Base-by-base conservation (phyloP, 1,140 invertebrate genomes). In the Schmidtea mediterranea region DNA sequence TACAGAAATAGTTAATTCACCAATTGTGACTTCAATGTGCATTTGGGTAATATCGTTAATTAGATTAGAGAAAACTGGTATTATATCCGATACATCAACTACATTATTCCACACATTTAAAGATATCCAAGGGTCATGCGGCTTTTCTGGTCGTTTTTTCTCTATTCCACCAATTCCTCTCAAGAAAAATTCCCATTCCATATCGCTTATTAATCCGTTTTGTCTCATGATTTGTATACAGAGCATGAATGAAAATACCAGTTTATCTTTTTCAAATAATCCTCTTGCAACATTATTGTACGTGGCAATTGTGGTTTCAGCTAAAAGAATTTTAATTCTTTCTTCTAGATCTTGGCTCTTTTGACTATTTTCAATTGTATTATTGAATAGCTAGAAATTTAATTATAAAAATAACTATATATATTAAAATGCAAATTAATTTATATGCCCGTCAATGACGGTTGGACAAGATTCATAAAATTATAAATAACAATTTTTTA, bases 131-230 rank as follows among this genome's bases (percentile, higher is more conserved):
- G 47, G 41, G 9, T 38, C 19, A 10, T 5, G 6, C 13, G 51
- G 52, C 50, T 51, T 52, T 19, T 45, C 38, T 1, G 32, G 50
- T 36, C 51, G 15, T 1, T n/a, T 32, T 24, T 13, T 48, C 46
- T 37, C 24, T n/a, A n/a, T 48, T 13, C 13, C 23, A 24, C 13
- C 46, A 37, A 15, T 16, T 8, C 16, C 12, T 18, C 23, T 69
- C 3, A 82, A 61, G 49, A 82, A 69, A 58, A 76, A 82, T 61
- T 75, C 74, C 74, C 75, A 80, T 53, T 80, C 72, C 0, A 56
- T 53, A 1, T 69, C 62, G 0, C 56, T 59, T 3, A 82, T 71
- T 3, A 61, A 50, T 0, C 65, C 66, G 1, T 65, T 65, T 52
- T 78, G 71, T 26, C 74, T 69, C 57, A 76, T 71, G 51, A 84